These are phyloP conservation scores for Lutra lutra DNA, from an alignment of 2,797 vertebrate genomes.

Conservation along the genomic window DNA sequence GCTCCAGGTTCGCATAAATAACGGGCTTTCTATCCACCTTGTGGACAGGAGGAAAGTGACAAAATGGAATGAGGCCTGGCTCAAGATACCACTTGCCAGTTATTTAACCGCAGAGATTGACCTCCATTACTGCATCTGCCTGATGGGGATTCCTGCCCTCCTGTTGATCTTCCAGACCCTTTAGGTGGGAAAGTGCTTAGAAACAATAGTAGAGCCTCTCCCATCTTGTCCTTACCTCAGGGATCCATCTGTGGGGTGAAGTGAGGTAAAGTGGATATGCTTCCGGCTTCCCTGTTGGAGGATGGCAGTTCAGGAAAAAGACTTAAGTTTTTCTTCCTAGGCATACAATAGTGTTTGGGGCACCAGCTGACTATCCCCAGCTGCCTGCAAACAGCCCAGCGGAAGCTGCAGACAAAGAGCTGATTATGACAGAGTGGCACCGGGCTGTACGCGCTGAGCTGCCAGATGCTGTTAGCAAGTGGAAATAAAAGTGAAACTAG, in stretches of 20 bases:
- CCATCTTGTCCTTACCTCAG: background rate
- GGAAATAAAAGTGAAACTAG: conserved; percentile 39
- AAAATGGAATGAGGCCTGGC: background rate
- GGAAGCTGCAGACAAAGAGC: conserved; percentile 71
- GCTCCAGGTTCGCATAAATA: background rate
- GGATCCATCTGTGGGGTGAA: conserved; percentile 66
- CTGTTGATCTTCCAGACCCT: background rate
- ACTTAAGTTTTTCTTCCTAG: conserved; percentile 60
- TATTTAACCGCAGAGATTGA: background rate
- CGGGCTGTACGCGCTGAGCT: background rate
- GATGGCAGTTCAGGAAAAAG: conserved; percentile 55
- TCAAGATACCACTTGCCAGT: background rate
- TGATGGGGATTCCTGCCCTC: background rate
- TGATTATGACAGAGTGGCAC: conserved; percentile 58
- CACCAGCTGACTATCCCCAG: conserved; percentile 72
- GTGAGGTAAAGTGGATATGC: conserved; percentile 52
- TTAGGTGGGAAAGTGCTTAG: background rate
- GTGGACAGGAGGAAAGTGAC: background rate
- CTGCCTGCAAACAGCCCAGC: conserved; percentile 61
- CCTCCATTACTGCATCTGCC: background rate
- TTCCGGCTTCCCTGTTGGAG: background rate
- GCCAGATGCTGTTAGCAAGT: conserved; percentile 58
- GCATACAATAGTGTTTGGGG: conserved; percentile 62
- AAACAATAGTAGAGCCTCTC: background rate
- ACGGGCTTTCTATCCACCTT: background rate